Percentiles rank a stretch among this genome's conserved stretches.
These are phyloP conservation scores for Norana najaformis DNA, from an alignment of 2,888 invertebrate species.

Conservation along the genomic window DNA sequence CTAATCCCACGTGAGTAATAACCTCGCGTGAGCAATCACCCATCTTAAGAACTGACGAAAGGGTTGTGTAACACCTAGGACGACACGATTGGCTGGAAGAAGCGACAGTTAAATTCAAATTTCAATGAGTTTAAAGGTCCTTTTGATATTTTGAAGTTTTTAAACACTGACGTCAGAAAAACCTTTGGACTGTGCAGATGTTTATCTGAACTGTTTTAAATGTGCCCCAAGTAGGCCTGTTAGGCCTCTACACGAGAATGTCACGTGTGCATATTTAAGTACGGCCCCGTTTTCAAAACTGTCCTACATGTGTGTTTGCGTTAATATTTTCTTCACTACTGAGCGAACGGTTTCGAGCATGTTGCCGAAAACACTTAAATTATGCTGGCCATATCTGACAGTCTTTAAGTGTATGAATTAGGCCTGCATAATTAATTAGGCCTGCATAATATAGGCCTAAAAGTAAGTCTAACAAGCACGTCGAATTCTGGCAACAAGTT, in stretches of 20 bases:
- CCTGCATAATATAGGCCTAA: too few species aligned
- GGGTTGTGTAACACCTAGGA: neutral
- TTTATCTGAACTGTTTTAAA: neutral
- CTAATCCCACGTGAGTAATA: neutral
- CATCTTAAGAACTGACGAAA: neutral
- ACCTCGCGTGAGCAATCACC: neutral
- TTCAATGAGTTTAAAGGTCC: neutral
- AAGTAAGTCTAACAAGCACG: too few species aligned
- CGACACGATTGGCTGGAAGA: neutral
- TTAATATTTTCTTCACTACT: constrained; percentile 44
- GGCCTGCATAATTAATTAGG: too few species aligned
- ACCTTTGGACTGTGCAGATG: neutral
- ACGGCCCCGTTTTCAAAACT: neutral
- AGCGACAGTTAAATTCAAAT: neutral
- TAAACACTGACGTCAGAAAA: constrained; percentile 36
- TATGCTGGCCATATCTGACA: constrained; percentile 61
- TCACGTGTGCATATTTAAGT: neutral
- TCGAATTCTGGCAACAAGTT: neutral
- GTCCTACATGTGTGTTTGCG: neutral
- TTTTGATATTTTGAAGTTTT: constrained; percentile 52
- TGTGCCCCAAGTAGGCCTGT: neutral
- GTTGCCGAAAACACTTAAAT: neutral
- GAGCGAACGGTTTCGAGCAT: neutral
- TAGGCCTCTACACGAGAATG: neutral
- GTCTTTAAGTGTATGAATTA: too few species aligned